These are phyloP conservation scores for Rhopalosiphum nymphaeae DNA, from an alignment of 2,888 invertebrate genomes.

Conservation along the genomic window DNA sequence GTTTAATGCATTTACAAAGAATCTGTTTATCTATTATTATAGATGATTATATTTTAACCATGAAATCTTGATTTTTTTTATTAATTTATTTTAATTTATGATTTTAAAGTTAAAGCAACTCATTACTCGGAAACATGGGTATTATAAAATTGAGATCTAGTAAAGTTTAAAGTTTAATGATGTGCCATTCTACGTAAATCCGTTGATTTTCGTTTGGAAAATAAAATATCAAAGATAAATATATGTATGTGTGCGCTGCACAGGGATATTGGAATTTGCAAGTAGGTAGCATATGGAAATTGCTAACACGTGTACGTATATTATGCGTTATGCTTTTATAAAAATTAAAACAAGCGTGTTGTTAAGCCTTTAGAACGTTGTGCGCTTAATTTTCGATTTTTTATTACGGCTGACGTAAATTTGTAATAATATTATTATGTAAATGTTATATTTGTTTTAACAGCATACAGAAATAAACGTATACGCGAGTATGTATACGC, in stretches of 20 bases:
- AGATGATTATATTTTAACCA: neutral
- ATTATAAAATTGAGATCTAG: neutral
- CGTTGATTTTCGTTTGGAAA: neutral
- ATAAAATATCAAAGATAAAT: neutral
- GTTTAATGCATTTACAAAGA: constrained; percentile 44
- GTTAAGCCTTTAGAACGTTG: neutral
- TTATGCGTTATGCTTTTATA: neutral
- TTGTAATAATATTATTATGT: constrained; percentile 21
- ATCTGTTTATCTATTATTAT: constrained; percentile 20
- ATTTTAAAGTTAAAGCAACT: neutral
- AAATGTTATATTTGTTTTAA: constrained; percentile 51
- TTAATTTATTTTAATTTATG: neutral
- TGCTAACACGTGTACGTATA: neutral
- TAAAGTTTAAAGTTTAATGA: neutral
- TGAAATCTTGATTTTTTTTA: neutral
- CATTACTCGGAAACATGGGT: no score
- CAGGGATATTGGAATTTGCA: neutral
- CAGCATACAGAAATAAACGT: constrained; percentile 7
- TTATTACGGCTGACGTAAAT: constrained; percentile 27
- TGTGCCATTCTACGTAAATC: neutral
- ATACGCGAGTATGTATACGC: neutral
- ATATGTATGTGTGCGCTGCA: neutral
- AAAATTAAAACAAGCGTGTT: neutral
- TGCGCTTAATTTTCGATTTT: neutral
- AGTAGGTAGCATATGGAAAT: neutral